phyloP scores from a whole-genome alignment of 2,797 vertebrate genomes.

The Sebastes glaucus region DNA sequence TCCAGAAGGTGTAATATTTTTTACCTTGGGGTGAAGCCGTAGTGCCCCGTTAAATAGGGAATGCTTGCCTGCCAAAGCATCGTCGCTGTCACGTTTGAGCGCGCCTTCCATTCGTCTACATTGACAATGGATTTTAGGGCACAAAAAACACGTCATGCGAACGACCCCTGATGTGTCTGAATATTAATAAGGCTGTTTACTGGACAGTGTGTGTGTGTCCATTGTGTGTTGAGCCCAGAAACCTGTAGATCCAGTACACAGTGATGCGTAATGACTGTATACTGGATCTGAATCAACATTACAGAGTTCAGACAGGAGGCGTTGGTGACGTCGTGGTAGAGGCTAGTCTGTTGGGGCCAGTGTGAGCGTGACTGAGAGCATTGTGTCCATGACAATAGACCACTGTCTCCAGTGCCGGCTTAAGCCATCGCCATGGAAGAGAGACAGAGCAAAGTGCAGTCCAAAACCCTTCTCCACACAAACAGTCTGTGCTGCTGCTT shows the following conservation, averaged over 20 bases:
- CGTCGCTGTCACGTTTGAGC: too few species aligned
- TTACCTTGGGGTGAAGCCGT: too few species aligned
- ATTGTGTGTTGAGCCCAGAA: background rate
- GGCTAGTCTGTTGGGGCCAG: conserved; percentile 14
- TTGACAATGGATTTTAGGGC: too few species aligned
- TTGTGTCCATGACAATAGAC: conserved; percentile 60
- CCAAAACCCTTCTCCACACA: conserved; percentile 17
- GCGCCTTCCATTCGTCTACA: too few species aligned
- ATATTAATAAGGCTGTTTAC: conserved; percentile 14
- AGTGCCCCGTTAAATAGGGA: too few species aligned
- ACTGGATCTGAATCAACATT: conserved; percentile 19
- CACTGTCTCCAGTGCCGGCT: conserved; percentile 59
- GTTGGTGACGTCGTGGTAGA: conserved; percentile 13
- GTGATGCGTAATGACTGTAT: conserved; percentile 2
- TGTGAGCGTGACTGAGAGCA: conserved; percentile 23
- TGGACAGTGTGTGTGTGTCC: background rate
- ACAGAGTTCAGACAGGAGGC: conserved; percentile 16
- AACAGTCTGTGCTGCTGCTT: conserved; percentile 8
- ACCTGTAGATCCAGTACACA: conserved; percentile 1
- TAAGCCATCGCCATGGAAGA: conserved; percentile 49
- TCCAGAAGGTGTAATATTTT: too few species aligned
- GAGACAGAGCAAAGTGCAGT: conserved; percentile 18
- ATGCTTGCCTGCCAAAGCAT: too few species aligned
- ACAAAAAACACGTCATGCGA: too few species aligned
- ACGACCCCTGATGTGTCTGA: background rate